Evolutionary conservation across 2,888 invertebrate species (phyloP), one percentile per base, ranked within the genome.

Genomic region (Cylindroiulus punctatus): DNA sequence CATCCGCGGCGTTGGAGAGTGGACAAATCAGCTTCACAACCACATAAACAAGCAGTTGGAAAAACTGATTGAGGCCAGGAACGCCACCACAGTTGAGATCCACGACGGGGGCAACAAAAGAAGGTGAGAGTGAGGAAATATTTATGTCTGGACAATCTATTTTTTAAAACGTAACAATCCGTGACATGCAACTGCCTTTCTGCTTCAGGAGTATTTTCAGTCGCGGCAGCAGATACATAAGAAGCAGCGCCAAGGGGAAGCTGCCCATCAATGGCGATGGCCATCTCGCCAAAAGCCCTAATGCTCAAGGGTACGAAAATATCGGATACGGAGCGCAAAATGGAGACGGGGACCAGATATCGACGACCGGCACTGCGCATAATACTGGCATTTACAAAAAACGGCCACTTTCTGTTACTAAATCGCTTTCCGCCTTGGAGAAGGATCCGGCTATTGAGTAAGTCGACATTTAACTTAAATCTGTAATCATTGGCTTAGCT

Each of bases 1-100:
- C 90, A 95, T 98, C 88, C 94, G 98, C 88, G 97, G 95, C 0
- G 97, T 97, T 4, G 98, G 98, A 0, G 94, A 97, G 91, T 98
- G 98, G 98, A 98, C 97, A 0, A 96, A 96, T 90, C 93, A 95
- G 0, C 92, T 98, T 0, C 95, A 96, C 90, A 93, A 94, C 1
- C 97, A 96, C 91, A 97, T 97, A 89, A 96, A 97, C 90, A 93
- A 92, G 85, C 95, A 97, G 89, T 96, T 96, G 89, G 86, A 88
- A 81, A 88, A 88, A 84, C 86, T 89, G 32, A 76, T 42, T 0
- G 86, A 47, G 12, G 84, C 86, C 7, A 82, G 82, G 42, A 82
- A 82, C 19, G 82, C 82, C 42, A 82, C 82, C 12, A 42, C 82
- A 19, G 36, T 82, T 36, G 42, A 82, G 8, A 82, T 82, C n/a